Base-by-base conservation (phyloP, 1,140 invertebrate genomes). In the Bombus breviceps region DNA sequence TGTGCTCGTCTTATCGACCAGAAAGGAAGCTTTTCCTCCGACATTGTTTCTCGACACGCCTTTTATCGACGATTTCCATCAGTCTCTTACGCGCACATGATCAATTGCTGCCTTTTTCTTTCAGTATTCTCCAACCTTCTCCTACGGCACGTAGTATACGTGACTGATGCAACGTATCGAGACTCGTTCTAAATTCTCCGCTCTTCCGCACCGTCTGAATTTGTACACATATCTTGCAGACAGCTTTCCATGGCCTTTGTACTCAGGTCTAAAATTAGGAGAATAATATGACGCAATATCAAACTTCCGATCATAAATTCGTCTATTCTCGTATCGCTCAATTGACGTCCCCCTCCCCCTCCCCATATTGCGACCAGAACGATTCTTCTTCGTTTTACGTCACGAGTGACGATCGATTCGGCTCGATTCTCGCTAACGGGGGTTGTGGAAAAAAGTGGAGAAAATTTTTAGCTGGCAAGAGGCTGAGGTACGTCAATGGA, bases 131-230 rank as follows among this genome's bases (percentile, higher is more conserved):
- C 57, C 18, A 25, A 68, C 9, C n/a, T 66, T 81, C 73, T 82
- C 62, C 22, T 10, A 6, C 32, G 28, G 37, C 75, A 86, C 72
- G 64, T 76, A 72, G 86, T 59, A 32, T 92, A 92, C 89, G 89
- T 92, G 91, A 91, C 82, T 86, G 85, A 87, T 62, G 86, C 81
- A 91, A 92, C 89, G 87, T 89, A 83, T 22, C 18, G 9, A 53
- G 62, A 53, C 43, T 32, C 32, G 53, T 43, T 86, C 62, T 39
- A 28, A 28, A 87, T 75, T 79, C n/a, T 15, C 13, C 12, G 62
- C 13, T 57, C 34, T 69, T 78, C 64, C 28, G 59, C 59, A n/a
- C 28, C 3, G 12, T n/a, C 59, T 13, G 28, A 62, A n/a, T n/a
- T n/a, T 62, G 22, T 71, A 62, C 12, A 28, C 69, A 22, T 64